Evolutionary conservation across 2,113 vertebrate species (phyloP).

Genomic region (Ceyx melanurus): DNA sequence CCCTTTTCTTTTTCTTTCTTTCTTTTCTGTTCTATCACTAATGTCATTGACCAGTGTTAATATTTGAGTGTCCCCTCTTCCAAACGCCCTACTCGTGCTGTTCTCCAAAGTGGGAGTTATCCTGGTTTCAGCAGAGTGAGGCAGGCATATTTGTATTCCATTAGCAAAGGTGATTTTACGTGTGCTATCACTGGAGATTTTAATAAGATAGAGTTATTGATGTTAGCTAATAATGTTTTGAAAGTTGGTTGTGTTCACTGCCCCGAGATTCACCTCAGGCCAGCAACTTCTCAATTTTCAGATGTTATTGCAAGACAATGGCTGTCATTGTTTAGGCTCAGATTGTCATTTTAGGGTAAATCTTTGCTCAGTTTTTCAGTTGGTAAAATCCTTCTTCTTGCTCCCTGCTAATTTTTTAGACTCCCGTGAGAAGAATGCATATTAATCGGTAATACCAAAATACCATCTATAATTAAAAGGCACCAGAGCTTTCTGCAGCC

Average conservation of each 20-base stretch:
- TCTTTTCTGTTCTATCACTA: slow-evolving; percentile 57
- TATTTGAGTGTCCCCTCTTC: slow-evolving; percentile 31
- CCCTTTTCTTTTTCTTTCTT: not conserved
- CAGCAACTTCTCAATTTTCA: slow-evolving; percentile 68
- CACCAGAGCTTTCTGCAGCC: not conserved
- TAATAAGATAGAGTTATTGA: slow-evolving; percentile 59
- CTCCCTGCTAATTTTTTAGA: slow-evolving; percentile 1
- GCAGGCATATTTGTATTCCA: slow-evolving; percentile 47
- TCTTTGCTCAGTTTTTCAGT: not conserved
- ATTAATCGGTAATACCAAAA: slow-evolving; percentile 1
- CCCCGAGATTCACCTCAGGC: slow-evolving; percentile 68
- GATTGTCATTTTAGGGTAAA: slow-evolving; percentile 45
- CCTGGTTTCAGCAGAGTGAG: not conserved
- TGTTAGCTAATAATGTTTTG: slow-evolving; percentile 44
- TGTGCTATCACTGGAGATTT: slow-evolving; percentile 53
- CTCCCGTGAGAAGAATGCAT: not conserved
- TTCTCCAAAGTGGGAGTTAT: not conserved
- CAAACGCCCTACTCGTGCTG: not conserved
- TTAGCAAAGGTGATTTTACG: slow-evolving; percentile 55
- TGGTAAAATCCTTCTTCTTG: not conserved
- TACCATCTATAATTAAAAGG: not conserved
- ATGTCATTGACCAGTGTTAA: slow-evolving; percentile 72
- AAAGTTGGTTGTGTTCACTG: slow-evolving; percentile 54
- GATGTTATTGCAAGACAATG: slow-evolving; percentile 62
- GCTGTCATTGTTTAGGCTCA: slow-evolving; percentile 47